These are phyloP conservation scores for Pantherophis guttatus DNA, from an alignment of 2,113 vertebrate genomes.

Conservation along the genomic window DNA sequence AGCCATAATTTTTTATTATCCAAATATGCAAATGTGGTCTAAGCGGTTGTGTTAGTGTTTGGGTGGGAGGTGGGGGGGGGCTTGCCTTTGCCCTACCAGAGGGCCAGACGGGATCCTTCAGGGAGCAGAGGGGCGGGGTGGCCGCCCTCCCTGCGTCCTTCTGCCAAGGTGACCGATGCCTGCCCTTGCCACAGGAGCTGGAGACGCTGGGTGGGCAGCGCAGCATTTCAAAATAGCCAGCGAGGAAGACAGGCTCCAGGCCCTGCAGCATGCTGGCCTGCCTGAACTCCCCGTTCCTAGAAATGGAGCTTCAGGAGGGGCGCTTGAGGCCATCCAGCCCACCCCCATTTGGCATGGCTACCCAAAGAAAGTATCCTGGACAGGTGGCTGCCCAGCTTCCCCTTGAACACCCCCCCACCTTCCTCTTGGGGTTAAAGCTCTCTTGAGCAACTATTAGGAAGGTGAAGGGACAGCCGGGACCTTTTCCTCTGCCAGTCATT, in stretches of 20 bases:
- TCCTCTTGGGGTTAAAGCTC: too few species aligned
- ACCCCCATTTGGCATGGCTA: neutral
- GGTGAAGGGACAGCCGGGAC: neutral
- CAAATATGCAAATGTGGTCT: constrained; percentile 65
- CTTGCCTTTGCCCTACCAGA: neutral
- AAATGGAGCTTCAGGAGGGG: neutral
- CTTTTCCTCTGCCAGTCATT: neutral
- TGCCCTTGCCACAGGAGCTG: neutral
- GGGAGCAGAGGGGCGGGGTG: neutral
- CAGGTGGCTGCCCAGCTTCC: neutral
- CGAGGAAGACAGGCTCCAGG: neutral
- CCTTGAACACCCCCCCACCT: neutral
- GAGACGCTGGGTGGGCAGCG: neutral
- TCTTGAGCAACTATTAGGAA: neutral
- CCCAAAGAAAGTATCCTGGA: neutral
- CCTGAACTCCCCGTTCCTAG: neutral
- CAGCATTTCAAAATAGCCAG: neutral
- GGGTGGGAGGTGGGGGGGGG: neutral
- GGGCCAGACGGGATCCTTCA: neutral
- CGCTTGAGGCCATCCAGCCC: neutral
- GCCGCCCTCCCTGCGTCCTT: neutral
- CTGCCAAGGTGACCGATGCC: neutral
- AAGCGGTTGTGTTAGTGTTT: constrained; percentile 35
- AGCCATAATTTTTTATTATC: constrained; percentile 73
- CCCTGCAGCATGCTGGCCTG: neutral